Base-by-base conservation (phyloP, 2,113 vertebrate species). In the Gallinago jamesoni region DNA sequence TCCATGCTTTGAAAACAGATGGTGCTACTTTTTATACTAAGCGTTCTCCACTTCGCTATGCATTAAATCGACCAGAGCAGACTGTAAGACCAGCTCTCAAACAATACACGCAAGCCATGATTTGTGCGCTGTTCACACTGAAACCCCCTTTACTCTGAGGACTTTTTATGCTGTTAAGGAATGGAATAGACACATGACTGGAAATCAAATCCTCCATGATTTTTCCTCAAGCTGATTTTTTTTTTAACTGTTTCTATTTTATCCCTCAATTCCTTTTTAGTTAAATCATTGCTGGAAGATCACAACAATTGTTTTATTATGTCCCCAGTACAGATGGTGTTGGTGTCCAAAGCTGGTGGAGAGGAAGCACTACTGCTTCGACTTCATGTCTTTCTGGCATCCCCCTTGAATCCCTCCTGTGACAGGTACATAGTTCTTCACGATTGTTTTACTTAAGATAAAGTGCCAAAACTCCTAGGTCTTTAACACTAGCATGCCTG, bases 1-100 rank as follows among this genome's bases (percentile, higher is more conserved):
- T 95, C 56, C 75, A 86, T 68, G 81, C 89, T 89, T 91, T 94
- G 53, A 59, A 83, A 96, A 76, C 94, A 97, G 94, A 96, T 97
- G 88, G 90, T 90, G 84, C 33, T 94, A 60, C 67, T 48, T 72
- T 60, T 33, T 14, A 81, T 89, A 96, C 78, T 96, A 94, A 90
- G 89, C 75, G 57, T 91, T 95, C 89, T 83, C 43, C 60, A 94
- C 47, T 95, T 97, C 39, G 25, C 83, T 93, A 31, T 67, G 60
- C 90, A 87, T 70, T 83, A 80, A 91, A 87, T 48, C 83, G 91
- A 78, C 89, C 82, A 94, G 89, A 79, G 90, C 80, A 87, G 75
- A 78, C 50, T 27, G 1, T 62, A 86, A 56, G 74, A 69, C 35
- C 78, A 69, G 50, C 18, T 91, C 55, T 88, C 63, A 77, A 75